Evolutionary conservation across 2,113 vertebrate species (phyloP), one percentile per base, ranked within the genome.

Genomic region (Himantopus leucocephalus): DNA sequence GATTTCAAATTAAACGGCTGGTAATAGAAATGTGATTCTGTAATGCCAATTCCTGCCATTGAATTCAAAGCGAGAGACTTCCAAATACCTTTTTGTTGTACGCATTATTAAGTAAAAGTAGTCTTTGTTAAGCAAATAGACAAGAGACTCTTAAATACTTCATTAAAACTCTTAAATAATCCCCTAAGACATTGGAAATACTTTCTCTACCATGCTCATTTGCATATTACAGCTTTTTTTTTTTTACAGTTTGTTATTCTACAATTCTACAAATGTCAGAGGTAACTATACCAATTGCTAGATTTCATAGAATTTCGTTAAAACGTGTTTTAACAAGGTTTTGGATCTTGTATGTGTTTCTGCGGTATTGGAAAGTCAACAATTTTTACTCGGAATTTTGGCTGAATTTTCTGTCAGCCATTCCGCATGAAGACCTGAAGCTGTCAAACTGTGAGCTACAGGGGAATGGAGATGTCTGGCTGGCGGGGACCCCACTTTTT

Each of bases 1-100:
- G 71, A 91, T 92, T 95, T 91, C 27, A 68, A 68, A 80, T 88
- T 70, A 95, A 96, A 76, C 2, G 23, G 39, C 78, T 95, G 75
- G 63, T 95, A 80, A 80, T 29, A 74, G 82, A 85, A 85, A 70
- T 70, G 75, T 63, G 60, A 43, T 70, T 79, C 75, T 83, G 1
- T 74, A 88, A 80, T 27, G 10, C 78, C 39, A 32, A 8, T 60
- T 87, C 70, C 81, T 88, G 66, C 66, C 34, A 5, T n/a, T 72
- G 84, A 85, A 60, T 93, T 91, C 13, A 12, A 72, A 95, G 80
- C 48, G 81, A 79, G 81, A 72, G 62, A 37, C 66, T 82, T 90
- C 80, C 70, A 90, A 80, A 88, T 66, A 58, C 58, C 30, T 90
- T 80, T 77, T 63, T 27, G 8, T 85, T 93, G 19, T 58, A 34